Percentiles rank a stretch among this genome's conserved stretches.
Evolutionary conservation across 2,797 vertebrate genomes (phyloP).

Genomic region (Ataeniobius toweri): DNA sequence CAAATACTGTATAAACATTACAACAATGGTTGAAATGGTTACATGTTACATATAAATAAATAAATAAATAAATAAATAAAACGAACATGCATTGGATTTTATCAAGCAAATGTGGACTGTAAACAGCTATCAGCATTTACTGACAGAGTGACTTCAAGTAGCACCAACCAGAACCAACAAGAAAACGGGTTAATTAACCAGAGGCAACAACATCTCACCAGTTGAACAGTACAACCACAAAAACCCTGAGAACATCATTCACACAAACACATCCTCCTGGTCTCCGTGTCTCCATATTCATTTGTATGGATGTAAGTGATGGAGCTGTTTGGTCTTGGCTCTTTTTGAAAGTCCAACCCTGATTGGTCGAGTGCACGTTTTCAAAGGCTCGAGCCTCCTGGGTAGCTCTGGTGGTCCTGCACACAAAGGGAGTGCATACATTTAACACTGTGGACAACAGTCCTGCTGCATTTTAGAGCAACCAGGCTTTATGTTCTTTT

Average conservation of each 20-base stretch:
- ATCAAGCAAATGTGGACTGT: not conserved
- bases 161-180: conserved; percentile 5
- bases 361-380: conserved; percentile 87
- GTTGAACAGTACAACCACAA: conserved; percentile 1
- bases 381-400: conserved; percentile 87
- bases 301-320: conserved; percentile 80
- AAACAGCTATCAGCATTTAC: not conserved
- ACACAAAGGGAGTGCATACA: conserved; percentile 29
- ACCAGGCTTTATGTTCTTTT: too few species aligned
- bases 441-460: not conserved
- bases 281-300: conserved; percentile 34
- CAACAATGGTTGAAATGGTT: conserved; percentile 19
- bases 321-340: conserved; percentile 86
- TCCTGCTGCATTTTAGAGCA: too few species aligned
- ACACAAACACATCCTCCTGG: not conserved
- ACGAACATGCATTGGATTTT: too few species aligned
- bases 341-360: conserved; percentile 90
- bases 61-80: conserved; percentile 29
- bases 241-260: not conserved
- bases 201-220: not conserved
- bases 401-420: conserved; percentile 71
- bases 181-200: not conserved
- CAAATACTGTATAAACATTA: conserved; percentile 18
- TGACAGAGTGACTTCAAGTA: too few species aligned
- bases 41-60: conserved; percentile 22